Base-by-base conservation (phyloP, 2,113 vertebrate genomes). In the Eleginops maclovinus region DNA sequence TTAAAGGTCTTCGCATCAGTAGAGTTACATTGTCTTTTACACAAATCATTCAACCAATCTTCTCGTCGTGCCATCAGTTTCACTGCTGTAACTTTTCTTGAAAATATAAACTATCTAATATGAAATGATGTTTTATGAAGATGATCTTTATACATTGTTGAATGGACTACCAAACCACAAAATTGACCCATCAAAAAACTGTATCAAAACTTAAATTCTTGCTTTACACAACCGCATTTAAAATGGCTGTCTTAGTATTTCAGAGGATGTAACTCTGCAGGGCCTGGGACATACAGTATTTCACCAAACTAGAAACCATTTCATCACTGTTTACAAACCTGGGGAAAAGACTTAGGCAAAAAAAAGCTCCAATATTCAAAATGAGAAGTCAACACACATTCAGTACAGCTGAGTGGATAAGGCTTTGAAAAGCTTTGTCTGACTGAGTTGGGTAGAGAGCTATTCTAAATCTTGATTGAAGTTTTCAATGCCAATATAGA, bases 271-370 rank as follows among this genome's bases (percentile, higher is more conserved):
- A 68, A 31, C 47, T 77, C 69, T 44, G 50, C 16, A 11, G 65
- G 79, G 73, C 66, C 76, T 31, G 28, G 54, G 64, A 44, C 69
- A 64, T 61, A 79, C 71, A 67, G 24, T 58, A 72, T 88, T 89
- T 87, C 83, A 82, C 56, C 10, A 51, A 87, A 89, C 76, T 60
- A 90, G 78, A 85, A 16, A 64, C 15, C 10, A 91, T 91, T 88
- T 90, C 85, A 87, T 90, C 88, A 92, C 56, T 75, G 82, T 87
- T 87, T 82, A 82, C 71, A 68, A 47, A 84, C 89, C 79, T 66
- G 28, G 8, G 79, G 85, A 74, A 61, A 78, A 84, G 67, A 72
- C 77, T 66, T 24, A 6, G 77, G 85, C 76, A 61, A 78, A 84
- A 62, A 72, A 14, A 1, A 54, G 40, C 46, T 63, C 78, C 66